These are phyloP conservation scores for Gavialis gangeticus DNA, from an alignment of 2,113 vertebrate genomes.

Conservation along the genomic window DNA sequence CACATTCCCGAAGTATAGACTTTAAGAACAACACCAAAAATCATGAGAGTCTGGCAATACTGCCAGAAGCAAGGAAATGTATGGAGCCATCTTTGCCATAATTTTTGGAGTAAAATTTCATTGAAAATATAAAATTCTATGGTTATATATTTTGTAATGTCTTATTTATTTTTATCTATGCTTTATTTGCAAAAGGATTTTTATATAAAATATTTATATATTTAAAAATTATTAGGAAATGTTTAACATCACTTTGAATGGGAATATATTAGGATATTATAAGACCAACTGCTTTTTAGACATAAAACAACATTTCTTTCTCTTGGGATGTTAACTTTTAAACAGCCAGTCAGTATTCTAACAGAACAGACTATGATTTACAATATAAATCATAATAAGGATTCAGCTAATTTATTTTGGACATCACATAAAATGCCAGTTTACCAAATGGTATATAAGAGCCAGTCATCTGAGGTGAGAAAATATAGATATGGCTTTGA, in stretches of 20 bases:
- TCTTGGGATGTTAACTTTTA: constrained; percentile 3
- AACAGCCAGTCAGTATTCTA: constrained; percentile 10
- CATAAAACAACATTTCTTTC: not conserved
- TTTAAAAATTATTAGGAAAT: not conserved
- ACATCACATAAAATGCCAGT: not conserved
- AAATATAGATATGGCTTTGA: not conserved
- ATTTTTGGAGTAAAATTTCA: not conserved
- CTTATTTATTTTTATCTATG: not conserved
- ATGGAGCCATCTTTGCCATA: accelerated
- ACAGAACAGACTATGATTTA: not conserved
- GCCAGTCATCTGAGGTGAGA: not conserved
- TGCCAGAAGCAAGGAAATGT: not conserved
- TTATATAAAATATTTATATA: not conserved
- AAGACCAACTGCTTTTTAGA: not conserved
- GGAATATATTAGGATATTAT: not conserved
- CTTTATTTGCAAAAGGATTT: not conserved
- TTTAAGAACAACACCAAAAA: too few relatives aligned
- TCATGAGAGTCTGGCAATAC: too few relatives aligned
- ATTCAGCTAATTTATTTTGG: not conserved
- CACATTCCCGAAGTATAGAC: too few relatives aligned
- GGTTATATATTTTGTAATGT: not conserved
- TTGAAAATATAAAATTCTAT: not conserved
- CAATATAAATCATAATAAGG: constrained; percentile 3
- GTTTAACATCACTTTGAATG: not conserved
- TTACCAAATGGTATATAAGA: not conserved